A percentile compares a stretch with the other conserved stretches of the same genome.
These are phyloP conservation scores for Hyaena hyaena DNA, from an alignment of 2,113 vertebrate genomes.

Conservation along the genomic window DNA sequence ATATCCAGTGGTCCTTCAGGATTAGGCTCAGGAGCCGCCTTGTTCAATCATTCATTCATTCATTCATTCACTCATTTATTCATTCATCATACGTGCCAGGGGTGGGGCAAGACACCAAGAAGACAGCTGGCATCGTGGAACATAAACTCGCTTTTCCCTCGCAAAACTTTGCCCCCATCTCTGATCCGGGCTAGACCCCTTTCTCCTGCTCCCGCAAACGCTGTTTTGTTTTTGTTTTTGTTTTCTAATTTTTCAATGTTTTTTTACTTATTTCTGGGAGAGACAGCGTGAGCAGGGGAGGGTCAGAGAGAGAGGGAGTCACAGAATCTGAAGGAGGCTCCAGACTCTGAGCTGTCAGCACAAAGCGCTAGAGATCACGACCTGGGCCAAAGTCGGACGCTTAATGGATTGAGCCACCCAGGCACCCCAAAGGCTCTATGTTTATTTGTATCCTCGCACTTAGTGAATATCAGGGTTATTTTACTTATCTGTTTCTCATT, in stretches of 20 bases:
- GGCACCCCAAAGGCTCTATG: too few relatives aligned
- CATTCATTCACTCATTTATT: not conserved
- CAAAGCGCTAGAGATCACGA: too few relatives aligned
- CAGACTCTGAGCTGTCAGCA: too few relatives aligned
- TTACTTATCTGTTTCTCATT: constrained; percentile 31
- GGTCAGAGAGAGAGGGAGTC: too few relatives aligned
- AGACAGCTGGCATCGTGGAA: rapidly evolving
- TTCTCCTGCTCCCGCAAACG: not conserved
- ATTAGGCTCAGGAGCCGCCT: not conserved
- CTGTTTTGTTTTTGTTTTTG: too few relatives aligned
- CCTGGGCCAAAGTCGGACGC: too few relatives aligned
- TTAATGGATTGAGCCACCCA: too few relatives aligned
- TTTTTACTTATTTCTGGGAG: too few relatives aligned
- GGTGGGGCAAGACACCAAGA: not conserved
- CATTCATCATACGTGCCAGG: not conserved
- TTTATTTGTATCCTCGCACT: not conserved
- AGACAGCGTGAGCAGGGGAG: too few relatives aligned
- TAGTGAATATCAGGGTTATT: not conserved
- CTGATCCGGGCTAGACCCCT: not conserved
- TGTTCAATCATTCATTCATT: not conserved
- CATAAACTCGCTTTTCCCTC: not conserved
- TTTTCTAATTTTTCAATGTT: too few relatives aligned
- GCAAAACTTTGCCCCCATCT: not conserved
- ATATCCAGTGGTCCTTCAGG: not conserved
- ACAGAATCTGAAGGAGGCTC: too few relatives aligned